Evolutionary conservation across 2,888 invertebrate species (phyloP), one percentile per base, ranked within the genome.

Genomic region (Spilarctia lutea): DNA sequence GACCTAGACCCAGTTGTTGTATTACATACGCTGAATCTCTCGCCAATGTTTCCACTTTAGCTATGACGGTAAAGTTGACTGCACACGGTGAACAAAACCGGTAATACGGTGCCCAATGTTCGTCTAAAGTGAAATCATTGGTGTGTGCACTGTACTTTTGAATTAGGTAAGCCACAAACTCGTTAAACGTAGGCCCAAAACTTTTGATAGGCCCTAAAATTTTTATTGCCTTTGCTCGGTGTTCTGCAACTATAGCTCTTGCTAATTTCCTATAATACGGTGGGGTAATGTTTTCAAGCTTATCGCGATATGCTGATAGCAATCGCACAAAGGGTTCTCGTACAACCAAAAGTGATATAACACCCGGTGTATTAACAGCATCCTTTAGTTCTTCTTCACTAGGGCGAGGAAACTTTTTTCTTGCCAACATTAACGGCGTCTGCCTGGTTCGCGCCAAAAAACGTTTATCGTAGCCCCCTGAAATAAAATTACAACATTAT

Each of bases 281-380:
- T 80, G 97, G 97, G 3, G 97, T 96, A 76, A 97, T 94, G 83
- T 97, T 97, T 90, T 97, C 97, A 78, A 98, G 94, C 93, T 97
- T 97, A 88, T 97, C 97, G 68, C 97, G 96, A 88, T 97, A 97
- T 24, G 97, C 97, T 70, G 97, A 97, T 68, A 97, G 93, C 56
- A 97, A 92, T 77, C 97, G 95, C 83, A 97, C 97, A 85, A 97
- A 97, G 2, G 97, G 97, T 90, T 97, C 97, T 65, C 97, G 96
- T 4, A 97, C 97, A 42, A 97, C 96, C 70, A 97, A 90, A 81
- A 97, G 96, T 69, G 97, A 97, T 78, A 97, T 90, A 8, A 97
- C 97, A 35, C 96, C 96, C 6, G 96, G 96, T 60, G 97, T 92
- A 76, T 88, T 93, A 18, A 97, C 94, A 77, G 97, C 97, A 81